Evolutionary conservation across 2,797 vertebrate species (phyloP).

Genomic region (Triplophysa bombifrons): DNA sequence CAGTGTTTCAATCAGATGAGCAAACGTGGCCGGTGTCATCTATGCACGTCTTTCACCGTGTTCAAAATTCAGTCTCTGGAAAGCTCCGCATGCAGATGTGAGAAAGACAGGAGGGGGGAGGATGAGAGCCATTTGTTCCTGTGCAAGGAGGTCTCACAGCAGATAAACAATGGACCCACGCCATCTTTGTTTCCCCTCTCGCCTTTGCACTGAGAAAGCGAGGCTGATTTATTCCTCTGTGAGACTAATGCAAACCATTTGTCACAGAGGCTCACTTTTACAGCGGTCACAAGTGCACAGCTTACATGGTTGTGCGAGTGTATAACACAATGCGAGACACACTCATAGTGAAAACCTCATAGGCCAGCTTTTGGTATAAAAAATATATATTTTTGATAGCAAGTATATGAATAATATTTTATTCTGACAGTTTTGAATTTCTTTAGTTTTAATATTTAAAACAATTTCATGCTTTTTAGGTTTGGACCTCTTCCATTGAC

Average conservation of each 20-base stretch:
- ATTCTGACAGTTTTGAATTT: background rate
- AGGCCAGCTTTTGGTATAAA: background rate
- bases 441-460: background rate
- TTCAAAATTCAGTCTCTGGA: slow-evolving; percentile 10
- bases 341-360: background rate
- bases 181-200: background rate
- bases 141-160: slow-evolving; percentile 29
- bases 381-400: background rate
- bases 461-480: background rate
- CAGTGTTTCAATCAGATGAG: slow-evolving; percentile 6
- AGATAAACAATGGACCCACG: slow-evolving; percentile 41
- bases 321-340: slow-evolving; percentile 8
- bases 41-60: background rate
- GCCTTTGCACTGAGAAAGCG: slow-evolving; percentile 1
- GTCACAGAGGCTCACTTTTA: slow-evolving; percentile 18
- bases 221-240: slow-evolving; percentile 38
- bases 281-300: slow-evolving; percentile 8
- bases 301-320: slow-evolving; percentile 1
- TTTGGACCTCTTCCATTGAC: background rate
- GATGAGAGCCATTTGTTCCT: slow-evolving; percentile 6
- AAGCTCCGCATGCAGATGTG: slow-evolving; percentile 14
- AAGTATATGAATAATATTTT: background rate
- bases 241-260: slow-evolving; percentile 40
- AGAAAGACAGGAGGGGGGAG: slow-evolving; percentile 1
- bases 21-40: background rate